Base-by-base conservation (phyloP, 2,888 invertebrate species). In the Helobdella robusta region DNA sequence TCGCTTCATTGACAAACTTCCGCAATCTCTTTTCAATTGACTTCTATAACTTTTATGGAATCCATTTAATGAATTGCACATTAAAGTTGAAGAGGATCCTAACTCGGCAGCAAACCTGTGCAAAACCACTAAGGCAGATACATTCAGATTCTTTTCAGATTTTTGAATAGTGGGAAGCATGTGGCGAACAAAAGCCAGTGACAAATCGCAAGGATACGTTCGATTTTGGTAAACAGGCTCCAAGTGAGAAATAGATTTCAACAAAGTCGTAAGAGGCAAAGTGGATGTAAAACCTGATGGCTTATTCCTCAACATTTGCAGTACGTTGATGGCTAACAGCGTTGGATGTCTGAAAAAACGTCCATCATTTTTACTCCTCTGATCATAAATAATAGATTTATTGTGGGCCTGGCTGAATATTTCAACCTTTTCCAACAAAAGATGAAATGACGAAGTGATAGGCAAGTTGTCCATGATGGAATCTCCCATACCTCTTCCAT, bases 401-500 rank as follows among this genome's bases (percentile, higher is more conserved):
- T 5, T 25, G n/a, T n/a, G 6, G 25, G 18, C 4, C 3, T 18
- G n/a, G 1, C 28, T 5, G 2, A 40, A 30, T 4, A 34, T 28
- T 20, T 44, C 36, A 11, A 59, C 20, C 28, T 34, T 32, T 23
- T 71, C 71, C 0, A 70, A 18, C 4, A 71, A 35, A 23, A 71
- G 46, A 34, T 61, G 64, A 59, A 71, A 71, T n/a, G 60, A 61
- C 62, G 69, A 68, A 2, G 62, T 65, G 8, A 68, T 67, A 4
- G 54, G 48, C 25, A 60, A 68, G 58, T 68, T 76, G 70, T 78
- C 78, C 60, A 69, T 67, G 1, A 78, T 72, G 0, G 76, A 76
- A 62, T 76, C 76, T 1, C 75, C 75, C 8, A 78, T 69, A 0
- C 78, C 78, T 3, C 75, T 64, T 32, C 73, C 71, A 68, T 78